Evolutionary conservation across 2,888 invertebrate species (phyloP), one percentile per base, ranked within the genome.

Genomic region (Nymphalis c-album): DNA sequence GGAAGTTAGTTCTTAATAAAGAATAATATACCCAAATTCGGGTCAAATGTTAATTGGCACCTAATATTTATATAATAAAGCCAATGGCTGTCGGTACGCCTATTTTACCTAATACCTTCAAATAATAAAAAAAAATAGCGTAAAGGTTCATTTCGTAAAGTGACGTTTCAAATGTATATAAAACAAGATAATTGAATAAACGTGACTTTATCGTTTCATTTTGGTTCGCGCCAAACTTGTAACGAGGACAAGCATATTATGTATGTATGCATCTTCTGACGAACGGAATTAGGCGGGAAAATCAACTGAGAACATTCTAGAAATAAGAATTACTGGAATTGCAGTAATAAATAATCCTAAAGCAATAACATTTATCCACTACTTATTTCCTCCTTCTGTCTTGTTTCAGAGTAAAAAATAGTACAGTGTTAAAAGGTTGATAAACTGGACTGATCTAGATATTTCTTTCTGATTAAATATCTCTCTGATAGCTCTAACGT

Each of bases 341-440:
- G 35, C 35, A 31, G 53, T 55, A 17, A 57, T 57, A 40, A 57
- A 57, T 40, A 57, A 57, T 57, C 35, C 35, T 40, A 40, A 40
- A 40, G 57, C 40, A 57, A 57, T 57, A 57, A 57, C 57, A 40
- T 22, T 57, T 18, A n/a, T n/a, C 26, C n/a, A 40, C 13, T 57
- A 40, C 18, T 55, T 31, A 55, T 31, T 55, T 53, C 55, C 17
- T 26, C 16, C 55, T 57, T 17, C 35, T 57, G 35, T 18, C 17
- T 48, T 48, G 35, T 57, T 57, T 57, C 40, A 17, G 40, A 10
- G 57, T 18, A 40, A n/a, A n/a, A 57, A 57, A 40, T 57, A 57
- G 40, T 18, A 10, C n/a, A 40, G 57, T 40, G 40, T 10, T 17
- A 40, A 57, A 55, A 55, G 16, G 57, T 40, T 57, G n/a, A 55